Percentiles rank a stretch among this genome's conserved stretches.
Evolutionary conservation across 2,888 invertebrate genomes (phyloP).

Genomic region (Lasius fuliginosus): DNA sequence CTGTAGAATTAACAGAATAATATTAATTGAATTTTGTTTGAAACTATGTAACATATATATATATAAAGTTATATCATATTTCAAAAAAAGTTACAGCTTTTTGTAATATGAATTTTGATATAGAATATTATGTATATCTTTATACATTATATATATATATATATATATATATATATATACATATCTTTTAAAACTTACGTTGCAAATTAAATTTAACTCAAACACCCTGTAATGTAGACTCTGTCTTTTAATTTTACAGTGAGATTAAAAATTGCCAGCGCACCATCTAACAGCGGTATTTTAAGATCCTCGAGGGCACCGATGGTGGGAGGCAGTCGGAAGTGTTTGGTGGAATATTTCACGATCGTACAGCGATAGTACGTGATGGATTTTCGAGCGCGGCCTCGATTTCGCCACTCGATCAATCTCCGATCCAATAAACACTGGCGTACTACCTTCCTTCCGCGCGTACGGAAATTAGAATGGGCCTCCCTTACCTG

Average conservation of each 20-base stretch:
- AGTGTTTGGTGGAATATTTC: slow-evolving; percentile 71
- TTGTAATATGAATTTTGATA: background rate
- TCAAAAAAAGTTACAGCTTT: background rate
- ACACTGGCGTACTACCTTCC: slow-evolving; percentile 63
- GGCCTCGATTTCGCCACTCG: slow-evolving; percentile 67
- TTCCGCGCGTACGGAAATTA: slow-evolving; percentile 42
- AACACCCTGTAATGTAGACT: background rate
- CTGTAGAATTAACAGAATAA: background rate
- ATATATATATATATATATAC: too few relatives aligned
- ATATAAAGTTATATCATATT: background rate
- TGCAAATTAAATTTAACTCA: slow-evolving; percentile 20
- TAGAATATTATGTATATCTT: background rate
- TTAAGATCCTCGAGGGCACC: slow-evolving; percentile 9
- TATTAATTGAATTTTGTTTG: background rate
- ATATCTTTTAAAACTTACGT: background rate
- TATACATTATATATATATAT: too few relatives aligned
- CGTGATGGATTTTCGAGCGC: slow-evolving; percentile 74
- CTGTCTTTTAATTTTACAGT: slow-evolving; percentile 12
- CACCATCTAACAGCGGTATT: slow-evolving; percentile 28
- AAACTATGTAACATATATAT: background rate
- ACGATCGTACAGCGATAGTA: slow-evolving; percentile 59
- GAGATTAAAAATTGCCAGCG: slow-evolving; percentile 42
- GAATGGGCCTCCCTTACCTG: slow-evolving; percentile 75
- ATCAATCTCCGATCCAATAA: slow-evolving; percentile 73
- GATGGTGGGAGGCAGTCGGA: slow-evolving; percentile 49